phyloP scores from a whole-genome alignment of 1,140 invertebrate species.

The Dendroctonus ponderosae region DNA sequence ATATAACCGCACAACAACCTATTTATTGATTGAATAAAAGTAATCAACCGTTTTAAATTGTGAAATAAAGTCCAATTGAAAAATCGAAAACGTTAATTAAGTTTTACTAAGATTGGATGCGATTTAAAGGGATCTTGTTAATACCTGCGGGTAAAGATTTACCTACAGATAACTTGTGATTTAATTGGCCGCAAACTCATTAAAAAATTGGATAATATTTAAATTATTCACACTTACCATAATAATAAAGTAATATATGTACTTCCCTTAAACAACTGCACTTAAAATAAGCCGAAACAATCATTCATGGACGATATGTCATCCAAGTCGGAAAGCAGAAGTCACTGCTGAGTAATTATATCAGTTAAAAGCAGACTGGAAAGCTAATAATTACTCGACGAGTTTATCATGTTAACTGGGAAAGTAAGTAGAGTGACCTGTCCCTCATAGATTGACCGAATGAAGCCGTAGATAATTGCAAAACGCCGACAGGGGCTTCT shows the following conservation, averaged over 20 bases:
- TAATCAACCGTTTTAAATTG: too few species aligned
- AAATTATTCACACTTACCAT: too few species aligned
- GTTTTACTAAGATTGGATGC: too few species aligned
- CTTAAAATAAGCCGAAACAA: not conserved
- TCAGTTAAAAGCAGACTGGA: slow-evolving; percentile 12
- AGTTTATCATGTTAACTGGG: slow-evolving; percentile 1
- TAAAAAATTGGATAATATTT: too few species aligned
- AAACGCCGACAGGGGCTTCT: slow-evolving; percentile 18
- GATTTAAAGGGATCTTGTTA: too few species aligned
- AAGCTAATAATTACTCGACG: slow-evolving; percentile 13
- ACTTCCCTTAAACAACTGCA: not conserved
- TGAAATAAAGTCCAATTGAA: too few species aligned
- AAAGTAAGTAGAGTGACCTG: slow-evolving; percentile 8
- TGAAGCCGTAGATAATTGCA: slow-evolving; percentile 11
- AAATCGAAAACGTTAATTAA: too few species aligned
- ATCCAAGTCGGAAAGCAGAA: not conserved
- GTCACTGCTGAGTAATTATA: slow-evolving; percentile 6
- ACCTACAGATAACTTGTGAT: too few species aligned
- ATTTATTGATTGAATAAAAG: not conserved
- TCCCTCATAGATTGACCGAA: slow-evolving; percentile 21
- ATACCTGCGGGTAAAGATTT: too few species aligned
- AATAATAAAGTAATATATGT: too few species aligned
- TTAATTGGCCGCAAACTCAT: too few species aligned
- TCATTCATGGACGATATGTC: not conserved
- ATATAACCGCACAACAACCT: not conserved